Evolutionary conservation across 1,140 invertebrate genomes (phyloP).

Genomic region (Eulimnadia texana): DNA sequence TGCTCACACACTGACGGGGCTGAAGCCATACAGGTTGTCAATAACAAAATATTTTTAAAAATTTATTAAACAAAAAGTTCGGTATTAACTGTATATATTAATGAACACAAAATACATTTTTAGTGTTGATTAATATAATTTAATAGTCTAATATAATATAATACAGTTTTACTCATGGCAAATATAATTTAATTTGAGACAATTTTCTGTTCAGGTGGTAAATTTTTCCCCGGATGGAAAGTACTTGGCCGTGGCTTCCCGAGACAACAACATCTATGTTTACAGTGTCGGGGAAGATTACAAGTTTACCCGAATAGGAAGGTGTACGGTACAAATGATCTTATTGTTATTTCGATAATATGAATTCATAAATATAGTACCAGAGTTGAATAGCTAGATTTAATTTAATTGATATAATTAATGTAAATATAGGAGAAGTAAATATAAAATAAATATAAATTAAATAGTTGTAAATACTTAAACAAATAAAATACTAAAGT

Average conservation of each 20-base stretch:
- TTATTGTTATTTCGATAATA: too few species aligned
- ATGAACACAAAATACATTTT: too few species aligned
- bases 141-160: too few species aligned
- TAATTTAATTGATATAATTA: not conserved
- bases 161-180: not conserved
- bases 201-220: conserved; percentile 38
- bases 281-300: conserved; percentile 66
- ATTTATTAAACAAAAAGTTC: not conserved
- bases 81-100: not conserved
- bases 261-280: conserved; percentile 82
- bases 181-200: not conserved
- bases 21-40: conserved; percentile 49
- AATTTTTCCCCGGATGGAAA: conserved; percentile 66
- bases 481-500: too few species aligned
- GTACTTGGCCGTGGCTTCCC: conserved; percentile 69
- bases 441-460: too few species aligned
- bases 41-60: not conserved
- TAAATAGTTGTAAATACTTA: too few species aligned
- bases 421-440: too few species aligned
- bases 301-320: conserved; percentile 65
- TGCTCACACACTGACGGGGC: conserved; percentile 60
- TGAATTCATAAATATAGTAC: too few species aligned
- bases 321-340: conserved; percentile 77
- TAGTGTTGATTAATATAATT: too few species aligned
- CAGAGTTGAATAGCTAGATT: conserved; percentile 27